Percentiles rank a stretch among this genome's conserved stretches.
phyloP scores from a whole-genome alignment of 2,888 invertebrate genomes.

The Agonopterix alstromeriana region DNA sequence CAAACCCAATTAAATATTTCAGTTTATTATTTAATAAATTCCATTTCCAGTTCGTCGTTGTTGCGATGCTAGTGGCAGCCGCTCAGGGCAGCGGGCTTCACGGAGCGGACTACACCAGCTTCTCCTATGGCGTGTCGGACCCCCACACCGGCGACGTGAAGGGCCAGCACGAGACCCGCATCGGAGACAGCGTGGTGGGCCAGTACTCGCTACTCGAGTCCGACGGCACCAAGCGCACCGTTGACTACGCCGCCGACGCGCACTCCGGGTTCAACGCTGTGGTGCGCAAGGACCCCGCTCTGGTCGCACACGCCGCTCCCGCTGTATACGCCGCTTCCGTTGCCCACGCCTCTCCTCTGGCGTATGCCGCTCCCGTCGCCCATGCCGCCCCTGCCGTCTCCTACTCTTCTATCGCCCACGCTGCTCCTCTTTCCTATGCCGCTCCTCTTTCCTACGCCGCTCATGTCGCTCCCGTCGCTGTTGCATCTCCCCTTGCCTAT shows the following conservation, averaged over 20 bases:
- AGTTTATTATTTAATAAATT: background rate
- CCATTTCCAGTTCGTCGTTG: conserved; percentile 54
- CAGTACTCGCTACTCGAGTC: conserved; percentile 73
- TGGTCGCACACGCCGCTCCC: conserved; percentile 33
- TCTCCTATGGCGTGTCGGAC: conserved; percentile 66
- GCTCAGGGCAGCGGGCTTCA: conserved; percentile 58
- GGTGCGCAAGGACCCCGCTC: conserved; percentile 42
- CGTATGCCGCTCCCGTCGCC: conserved; percentile 30
- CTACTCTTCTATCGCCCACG: conserved; percentile 27
- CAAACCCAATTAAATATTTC: background rate
- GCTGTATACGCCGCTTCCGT: conserved; percentile 21
- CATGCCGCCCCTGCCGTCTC: conserved; percentile 26
- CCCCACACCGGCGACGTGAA: conserved; percentile 70
- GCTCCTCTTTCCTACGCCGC: conserved; percentile 17
- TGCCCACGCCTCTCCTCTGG: conserved; percentile 6
- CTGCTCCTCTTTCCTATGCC: no score
- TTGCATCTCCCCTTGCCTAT: conserved; percentile 12
- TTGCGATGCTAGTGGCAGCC: conserved; percentile 62
- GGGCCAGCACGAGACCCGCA: conserved; percentile 79
- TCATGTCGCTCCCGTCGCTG: conserved; percentile 52
- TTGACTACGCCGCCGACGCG: conserved; percentile 71
- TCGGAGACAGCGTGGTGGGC: conserved; percentile 79
- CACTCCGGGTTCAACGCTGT: conserved; percentile 59
- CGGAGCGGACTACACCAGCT: conserved; percentile 59
- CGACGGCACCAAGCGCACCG: conserved; percentile 79